These are phyloP conservation scores for Mustela lutreola DNA, from an alignment of 2,113 vertebrate species.

Conservation along the genomic window DNA sequence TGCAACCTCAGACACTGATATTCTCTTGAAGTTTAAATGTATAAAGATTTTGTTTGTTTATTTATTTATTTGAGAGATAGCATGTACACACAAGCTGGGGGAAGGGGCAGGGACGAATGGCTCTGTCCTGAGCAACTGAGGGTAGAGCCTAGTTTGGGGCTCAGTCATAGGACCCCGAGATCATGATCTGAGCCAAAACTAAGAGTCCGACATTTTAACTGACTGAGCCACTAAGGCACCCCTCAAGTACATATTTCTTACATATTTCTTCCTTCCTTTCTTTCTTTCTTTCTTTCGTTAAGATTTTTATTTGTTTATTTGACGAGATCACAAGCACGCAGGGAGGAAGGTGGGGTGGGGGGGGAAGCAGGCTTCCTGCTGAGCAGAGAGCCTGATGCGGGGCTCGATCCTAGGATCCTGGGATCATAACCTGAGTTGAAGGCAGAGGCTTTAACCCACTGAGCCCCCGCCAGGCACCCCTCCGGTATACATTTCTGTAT, in stretches of 20 bases:
- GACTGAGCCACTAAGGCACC: not conserved
- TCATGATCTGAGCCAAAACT: not conserved
- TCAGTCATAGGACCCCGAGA: not conserved
- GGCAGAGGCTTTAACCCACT: not conserved
- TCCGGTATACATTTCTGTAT: not conserved
- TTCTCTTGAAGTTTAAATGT: not conserved
- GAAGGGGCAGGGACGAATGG: not conserved
- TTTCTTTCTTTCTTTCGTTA: no score
- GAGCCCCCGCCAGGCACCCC: not conserved
- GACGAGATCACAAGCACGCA: no score
- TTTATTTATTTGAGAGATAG: not conserved
- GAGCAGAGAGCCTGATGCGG: no score
- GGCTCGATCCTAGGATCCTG: not conserved
- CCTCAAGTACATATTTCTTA: not conserved
- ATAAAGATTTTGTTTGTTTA: not conserved
- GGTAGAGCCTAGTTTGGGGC: not conserved
- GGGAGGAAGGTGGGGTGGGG: no score
- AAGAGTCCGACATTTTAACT: no score
- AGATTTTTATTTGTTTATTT: no score
- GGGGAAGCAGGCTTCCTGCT: no score
- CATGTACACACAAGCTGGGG: not conserved
- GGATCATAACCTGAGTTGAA: not conserved
- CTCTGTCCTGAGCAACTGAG: not conserved
- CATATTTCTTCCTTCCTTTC: not conserved
- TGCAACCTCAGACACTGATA: constrained; percentile 11